Conservation (phyloP, 1,140 invertebrate species). For the Antheraea pernyi region DNA sequence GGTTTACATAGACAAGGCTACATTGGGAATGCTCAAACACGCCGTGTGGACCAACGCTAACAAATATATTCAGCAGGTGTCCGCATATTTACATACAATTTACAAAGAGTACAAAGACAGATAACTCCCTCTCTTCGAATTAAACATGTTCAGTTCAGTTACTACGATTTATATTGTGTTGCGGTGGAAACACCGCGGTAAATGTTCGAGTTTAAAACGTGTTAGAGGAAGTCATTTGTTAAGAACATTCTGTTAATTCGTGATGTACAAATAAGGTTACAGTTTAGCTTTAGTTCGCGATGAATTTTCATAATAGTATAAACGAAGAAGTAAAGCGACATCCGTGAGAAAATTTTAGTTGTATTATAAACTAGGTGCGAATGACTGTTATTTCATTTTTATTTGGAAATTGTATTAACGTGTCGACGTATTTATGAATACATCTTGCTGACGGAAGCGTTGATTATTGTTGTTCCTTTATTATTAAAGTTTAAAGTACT, state of each 20-base stretch:
- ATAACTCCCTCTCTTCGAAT: slow-evolving; percentile 61
- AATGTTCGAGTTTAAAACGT: not conserved
- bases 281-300: not conserved
- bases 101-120: slow-evolving; percentile 54
- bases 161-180: slow-evolving; percentile 20
- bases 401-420: not conserved
- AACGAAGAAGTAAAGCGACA: not conserved
- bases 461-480: not conserved
- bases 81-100: slow-evolving; percentile 76
- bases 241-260: slow-evolving; percentile 10
- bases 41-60: slow-evolving; percentile 44
- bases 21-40: slow-evolving; percentile 57
- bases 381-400: not conserved
- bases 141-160: slow-evolving; percentile 53
- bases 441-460: not conserved
- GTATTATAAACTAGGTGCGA: not conserved
- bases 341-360: not conserved
- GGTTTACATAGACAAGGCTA: slow-evolving; percentile 66
- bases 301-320: not conserved
- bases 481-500: not conserved
- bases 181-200: not conserved
- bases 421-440: not conserved
- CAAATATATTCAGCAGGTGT: slow-evolving; percentile 78
- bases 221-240: slow-evolving; percentile 7
- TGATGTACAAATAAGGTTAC: slow-evolving; percentile 6